Base-by-base conservation (phyloP, 1,140 invertebrate genomes). In the Palaemon carinicauda region DNA sequence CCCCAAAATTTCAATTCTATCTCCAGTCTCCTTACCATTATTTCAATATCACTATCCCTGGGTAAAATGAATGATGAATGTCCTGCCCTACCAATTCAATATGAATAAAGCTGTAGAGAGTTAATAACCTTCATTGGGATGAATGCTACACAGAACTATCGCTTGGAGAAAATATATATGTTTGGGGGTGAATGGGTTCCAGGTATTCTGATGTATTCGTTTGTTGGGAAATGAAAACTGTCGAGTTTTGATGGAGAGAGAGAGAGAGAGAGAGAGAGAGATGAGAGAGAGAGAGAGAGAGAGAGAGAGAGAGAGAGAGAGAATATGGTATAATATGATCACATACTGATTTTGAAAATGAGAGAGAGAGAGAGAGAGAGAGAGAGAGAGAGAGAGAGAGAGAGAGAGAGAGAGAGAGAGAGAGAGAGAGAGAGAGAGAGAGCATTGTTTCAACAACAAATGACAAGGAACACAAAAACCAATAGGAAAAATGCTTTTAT, bases 241-340 rank as follows among this genome's bases (percentile, higher is more conserved):
- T 80, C 52, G 60, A 53, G 54, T 80, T 80, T 56, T 80, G 78
- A 33, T 53, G 27, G 19, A 7, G 77, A 56, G n/a, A 79, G 12
- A 51, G 21, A 21, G 27, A 17, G 14, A 24, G 56, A 60, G 56
- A 24, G 19, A 24, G 71, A 74, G 71, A 27, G 29, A 19, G 19
- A 60, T 3, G 56, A 74, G 71, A 74, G 71, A 31, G 29, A 17
- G 31, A 74, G 71, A 75, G 73, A 27, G 24, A 14, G 73, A 41
- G 9, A 10, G 73, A 29, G 33, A 41, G 73, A 75, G 24, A 75
- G 73, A 75, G 75, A 50, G 75, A 21, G 41, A 78, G 29, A 78
- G 17, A 41, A 19, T 3, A 24, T 7, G 15, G 27, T 7, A 73
- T n/a, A n/a, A n/a, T n/a, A n/a, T n/a, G n/a, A n/a, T n/a, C n/a